Evolutionary conservation across 2,888 invertebrate species (phyloP), one percentile per base, ranked within the genome.

Genomic region (Dryocosmus kuriphilus): DNA sequence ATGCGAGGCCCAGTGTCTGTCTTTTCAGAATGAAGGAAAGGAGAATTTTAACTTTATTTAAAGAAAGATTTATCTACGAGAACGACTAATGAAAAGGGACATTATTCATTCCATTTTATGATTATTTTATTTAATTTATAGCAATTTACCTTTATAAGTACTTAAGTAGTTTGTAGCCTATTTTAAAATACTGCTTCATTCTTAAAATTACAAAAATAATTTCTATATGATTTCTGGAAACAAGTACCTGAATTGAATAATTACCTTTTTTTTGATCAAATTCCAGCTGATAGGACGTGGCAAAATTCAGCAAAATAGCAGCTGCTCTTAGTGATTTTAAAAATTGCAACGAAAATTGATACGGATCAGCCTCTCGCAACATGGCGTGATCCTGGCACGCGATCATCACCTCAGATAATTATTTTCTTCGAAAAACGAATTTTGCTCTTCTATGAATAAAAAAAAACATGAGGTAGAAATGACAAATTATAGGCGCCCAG

Each of bases 321-420:
- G 88, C 85, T 86, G 87, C 85, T 85, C 76, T 82, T 84, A 73
- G 77, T 84, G 86, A 87, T 88, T 88, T 89, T 84, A 87, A 88
- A 87, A 88, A 88, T 88, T 88, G 71, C 82, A 67, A 76, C 78
- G 80, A 80, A 79, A 79, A 79, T 75, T 77, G 63, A 71, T 79
- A 57, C 62, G 74, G 46, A 62, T 78, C 55, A 71, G 79, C 75
- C 71, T 76, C 62, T 76, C 83, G 81, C 81, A 86, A 85, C 82
- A 62, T 87, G 84, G 86, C 88, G 88, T 87, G 88, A 88, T 88
- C 84, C 82, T 85, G 85, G 88, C 88, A 87, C 88, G 89, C 87
- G 89, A 88, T 86, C 85, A 80, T 80, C 77, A 63, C 75, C 62
- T 77, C 67, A 51, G 76, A 74, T 85, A 85, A 87, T 87, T 86